Percentiles rank a stretch among this genome's conserved stretches.
phyloP scores from a whole-genome alignment of 2,113 vertebrate species.

The Gnathonemus longibarbis region DNA sequence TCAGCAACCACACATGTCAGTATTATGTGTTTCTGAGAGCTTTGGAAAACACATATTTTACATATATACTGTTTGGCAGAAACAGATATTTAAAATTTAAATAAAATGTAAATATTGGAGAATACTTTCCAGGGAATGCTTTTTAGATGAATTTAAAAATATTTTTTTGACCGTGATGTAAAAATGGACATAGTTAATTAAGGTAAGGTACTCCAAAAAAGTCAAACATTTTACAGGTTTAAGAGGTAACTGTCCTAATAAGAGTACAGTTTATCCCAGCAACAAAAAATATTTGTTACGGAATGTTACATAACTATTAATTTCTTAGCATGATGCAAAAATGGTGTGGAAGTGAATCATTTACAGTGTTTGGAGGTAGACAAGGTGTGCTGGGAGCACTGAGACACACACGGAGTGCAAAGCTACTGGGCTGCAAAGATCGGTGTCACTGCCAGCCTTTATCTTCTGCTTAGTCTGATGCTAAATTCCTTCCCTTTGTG shows the following conservation, averaged over 20 bases:
- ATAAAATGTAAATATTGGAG: too few relatives aligned
- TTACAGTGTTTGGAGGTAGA: neutral
- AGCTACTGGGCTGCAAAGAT: neutral
- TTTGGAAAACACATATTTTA: neutral
- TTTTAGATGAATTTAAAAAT: neutral
- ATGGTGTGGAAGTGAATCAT: neutral
- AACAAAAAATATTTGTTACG: neutral
- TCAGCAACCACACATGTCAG: neutral
- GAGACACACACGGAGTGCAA: neutral
- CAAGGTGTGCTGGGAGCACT: neutral
- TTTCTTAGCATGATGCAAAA: neutral
- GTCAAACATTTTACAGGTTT: neutral
- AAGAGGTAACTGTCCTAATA: neutral
- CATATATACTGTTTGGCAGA: neutral
- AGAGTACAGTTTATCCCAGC: neutral
- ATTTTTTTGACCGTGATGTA: neutral
- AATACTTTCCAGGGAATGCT: neutral
- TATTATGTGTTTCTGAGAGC: neutral
- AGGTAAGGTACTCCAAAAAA: neutral
- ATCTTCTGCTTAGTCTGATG: neutral
- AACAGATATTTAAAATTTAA: neutral
- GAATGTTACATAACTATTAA: neutral
- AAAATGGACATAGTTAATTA: neutral
- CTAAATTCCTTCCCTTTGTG: neutral
- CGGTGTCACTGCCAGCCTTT: neutral